These are phyloP conservation scores for Malurus splendens DNA, from an alignment of 2,797 vertebrate species.

Conservation along the genomic window DNA sequence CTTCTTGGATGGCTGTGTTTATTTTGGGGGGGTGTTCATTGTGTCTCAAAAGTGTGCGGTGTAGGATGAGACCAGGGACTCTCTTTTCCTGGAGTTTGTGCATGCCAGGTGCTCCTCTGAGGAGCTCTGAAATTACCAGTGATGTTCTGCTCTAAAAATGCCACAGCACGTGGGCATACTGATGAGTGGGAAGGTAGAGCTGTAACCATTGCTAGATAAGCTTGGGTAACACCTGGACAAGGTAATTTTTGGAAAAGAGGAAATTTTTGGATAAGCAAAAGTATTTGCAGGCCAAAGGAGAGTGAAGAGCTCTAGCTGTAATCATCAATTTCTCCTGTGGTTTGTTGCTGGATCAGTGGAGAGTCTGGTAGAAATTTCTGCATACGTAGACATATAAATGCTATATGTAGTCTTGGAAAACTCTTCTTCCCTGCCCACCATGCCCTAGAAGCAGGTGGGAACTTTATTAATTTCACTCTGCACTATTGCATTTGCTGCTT, in stretches of 20 bases:
- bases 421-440: background rate
- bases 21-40: background rate
- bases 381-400: background rate
- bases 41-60: fast-evolving
- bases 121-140: background rate
- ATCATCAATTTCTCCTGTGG: background rate
- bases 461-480: background rate
- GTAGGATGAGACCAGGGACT: background rate
- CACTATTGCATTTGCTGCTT: background rate
- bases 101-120: background rate
- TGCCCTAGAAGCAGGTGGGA: background rate
- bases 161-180: background rate
- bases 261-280: background rate
- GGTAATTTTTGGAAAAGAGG: background rate
- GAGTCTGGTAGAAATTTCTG: background rate
- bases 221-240: background rate
- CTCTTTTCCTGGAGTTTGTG: fast-evolving
- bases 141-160: background rate
- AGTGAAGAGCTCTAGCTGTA: background rate
- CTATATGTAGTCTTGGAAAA: background rate
- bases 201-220: too few species aligned
- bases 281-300: background rate
- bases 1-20: background rate
- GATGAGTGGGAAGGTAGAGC: background rate
- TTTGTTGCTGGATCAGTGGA: background rate